These are phyloP conservation scores for Triplophysa siluroides DNA, from an alignment of 2,113 vertebrate species.

Conservation along the genomic window DNA sequence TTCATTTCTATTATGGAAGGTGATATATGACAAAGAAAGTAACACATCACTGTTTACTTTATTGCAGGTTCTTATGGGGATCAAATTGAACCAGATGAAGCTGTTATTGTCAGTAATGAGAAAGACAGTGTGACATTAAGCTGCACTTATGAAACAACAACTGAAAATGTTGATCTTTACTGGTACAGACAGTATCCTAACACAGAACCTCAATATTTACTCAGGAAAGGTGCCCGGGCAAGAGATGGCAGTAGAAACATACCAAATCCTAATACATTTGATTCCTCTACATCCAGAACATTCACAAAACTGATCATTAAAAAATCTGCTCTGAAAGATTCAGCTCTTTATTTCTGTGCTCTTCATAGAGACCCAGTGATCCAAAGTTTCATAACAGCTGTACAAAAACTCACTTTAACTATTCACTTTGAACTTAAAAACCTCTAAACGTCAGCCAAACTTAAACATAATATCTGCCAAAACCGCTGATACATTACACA, in stretches of 20 bases:
- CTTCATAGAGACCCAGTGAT: slow-evolving; percentile 19
- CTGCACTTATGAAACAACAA: slow-evolving; percentile 29
- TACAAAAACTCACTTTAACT: slow-evolving; percentile 20
- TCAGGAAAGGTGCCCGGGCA: slow-evolving; percentile 11
- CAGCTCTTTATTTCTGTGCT: slow-evolving; percentile 38
- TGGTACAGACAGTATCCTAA: slow-evolving; percentile 39
- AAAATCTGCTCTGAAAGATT: slow-evolving; percentile 6
- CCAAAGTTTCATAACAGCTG: slow-evolving; percentile 5
- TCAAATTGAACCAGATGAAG: slow-evolving; percentile 14
- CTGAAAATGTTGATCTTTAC: neutral
- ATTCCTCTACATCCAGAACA: slow-evolving; percentile 8
- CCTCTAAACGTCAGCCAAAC: slow-evolving; percentile 14
- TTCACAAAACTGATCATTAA: slow-evolving; percentile 30
- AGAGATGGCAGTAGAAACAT: accelerated
- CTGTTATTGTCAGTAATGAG: neutral
- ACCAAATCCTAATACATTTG: neutral
- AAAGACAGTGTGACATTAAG: neutral
- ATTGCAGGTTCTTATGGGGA: slow-evolving; percentile 9
- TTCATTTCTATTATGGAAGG: neutral
- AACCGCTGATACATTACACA: neutral
- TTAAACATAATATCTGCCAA: neutral
- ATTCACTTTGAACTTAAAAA: neutral
- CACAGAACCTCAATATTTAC: slow-evolving; percentile 24
- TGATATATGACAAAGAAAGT: neutral
- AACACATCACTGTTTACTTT: neutral